Conservation (phyloP, 2,888 invertebrate species). For the Alsophila aescularia region DNA sequence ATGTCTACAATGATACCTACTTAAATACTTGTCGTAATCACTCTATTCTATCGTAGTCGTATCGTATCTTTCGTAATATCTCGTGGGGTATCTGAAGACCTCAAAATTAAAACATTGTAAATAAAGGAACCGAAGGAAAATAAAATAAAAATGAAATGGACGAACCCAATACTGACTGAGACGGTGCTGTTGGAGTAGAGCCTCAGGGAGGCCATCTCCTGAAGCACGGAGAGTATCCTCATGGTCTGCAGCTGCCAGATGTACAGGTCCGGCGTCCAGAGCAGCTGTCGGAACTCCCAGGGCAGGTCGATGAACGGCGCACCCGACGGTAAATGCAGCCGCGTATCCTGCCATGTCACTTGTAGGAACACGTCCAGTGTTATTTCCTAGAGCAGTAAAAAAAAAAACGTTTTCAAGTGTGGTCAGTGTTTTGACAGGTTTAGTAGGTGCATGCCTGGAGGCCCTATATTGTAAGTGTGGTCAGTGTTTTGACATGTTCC, state of each 20-base stretch:
- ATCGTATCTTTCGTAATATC: too few relatives aligned
- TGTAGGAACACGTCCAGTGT: conserved; percentile 86
- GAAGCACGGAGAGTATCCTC: conserved; percentile 85
- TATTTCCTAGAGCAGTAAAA: conserved; percentile 83
- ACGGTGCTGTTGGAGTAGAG: conserved; percentile 86
- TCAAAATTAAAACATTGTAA: too few relatives aligned
- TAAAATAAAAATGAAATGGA: conserved; percentile 44
- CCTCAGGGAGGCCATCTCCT: conserved; percentile 86
- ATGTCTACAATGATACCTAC: too few relatives aligned
- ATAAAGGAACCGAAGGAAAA: neutral
- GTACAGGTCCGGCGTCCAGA: conserved; percentile 87
- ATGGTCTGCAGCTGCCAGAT: conserved; percentile 86
- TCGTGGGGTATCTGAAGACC: too few relatives aligned
- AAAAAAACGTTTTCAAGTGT: neutral
- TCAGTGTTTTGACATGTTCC: too few relatives aligned
- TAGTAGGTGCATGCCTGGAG: too few relatives aligned
- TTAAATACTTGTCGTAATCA: too few relatives aligned
- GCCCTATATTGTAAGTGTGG: too few relatives aligned
- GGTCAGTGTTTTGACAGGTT: too few relatives aligned
- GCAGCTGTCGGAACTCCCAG: conserved; percentile 85
- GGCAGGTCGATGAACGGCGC: conserved; percentile 84
- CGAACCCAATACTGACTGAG: conserved; percentile 87
- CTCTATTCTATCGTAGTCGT: too few relatives aligned
- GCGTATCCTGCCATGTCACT: conserved; percentile 86
- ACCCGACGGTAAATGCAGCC: conserved; percentile 75